Conservation (phyloP, 2,113 vertebrate genomes). For the Notarius lentiginosus region DNA sequence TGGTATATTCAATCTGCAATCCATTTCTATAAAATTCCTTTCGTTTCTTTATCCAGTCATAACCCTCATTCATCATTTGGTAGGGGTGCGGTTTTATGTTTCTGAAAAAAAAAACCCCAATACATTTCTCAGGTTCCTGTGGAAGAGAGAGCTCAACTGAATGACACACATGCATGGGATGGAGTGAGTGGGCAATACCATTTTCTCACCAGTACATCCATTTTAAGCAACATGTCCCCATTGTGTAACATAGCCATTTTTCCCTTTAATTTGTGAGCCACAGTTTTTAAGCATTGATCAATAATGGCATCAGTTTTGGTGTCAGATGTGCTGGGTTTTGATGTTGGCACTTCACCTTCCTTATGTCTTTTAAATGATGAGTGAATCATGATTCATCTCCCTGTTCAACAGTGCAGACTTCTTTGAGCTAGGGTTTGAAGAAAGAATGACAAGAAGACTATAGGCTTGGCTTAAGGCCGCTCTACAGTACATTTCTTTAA, state of each 20-base stretch:
- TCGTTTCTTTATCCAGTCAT: neutral
- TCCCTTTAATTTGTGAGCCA: neutral
- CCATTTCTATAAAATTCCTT: neutral
- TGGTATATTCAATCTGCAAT: neutral
- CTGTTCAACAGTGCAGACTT: neutral
- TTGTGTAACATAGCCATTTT: neutral
- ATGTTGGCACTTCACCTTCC: neutral
- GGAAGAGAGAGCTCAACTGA: neutral
- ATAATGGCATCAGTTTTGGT: neutral
- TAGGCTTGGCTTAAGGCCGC: neutral
- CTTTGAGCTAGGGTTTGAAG: neutral
- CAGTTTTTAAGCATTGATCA: neutral
- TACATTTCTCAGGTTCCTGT: neutral
- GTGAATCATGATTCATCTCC: neutral
- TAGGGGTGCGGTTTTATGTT: neutral
- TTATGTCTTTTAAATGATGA: neutral
- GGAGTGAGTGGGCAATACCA: no score
- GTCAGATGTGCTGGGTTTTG: neutral
- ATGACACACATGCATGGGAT: neutral
- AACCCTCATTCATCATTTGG: neutral
- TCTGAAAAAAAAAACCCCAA: neutral
- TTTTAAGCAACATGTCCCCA: neutral
- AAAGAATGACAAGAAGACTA: neutral
- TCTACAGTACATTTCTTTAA: neutral
- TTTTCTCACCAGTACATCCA: neutral